phyloP scores from a whole-genome alignment of 2,113 vertebrate genomes.

The Cinclus mexicanus region DNA sequence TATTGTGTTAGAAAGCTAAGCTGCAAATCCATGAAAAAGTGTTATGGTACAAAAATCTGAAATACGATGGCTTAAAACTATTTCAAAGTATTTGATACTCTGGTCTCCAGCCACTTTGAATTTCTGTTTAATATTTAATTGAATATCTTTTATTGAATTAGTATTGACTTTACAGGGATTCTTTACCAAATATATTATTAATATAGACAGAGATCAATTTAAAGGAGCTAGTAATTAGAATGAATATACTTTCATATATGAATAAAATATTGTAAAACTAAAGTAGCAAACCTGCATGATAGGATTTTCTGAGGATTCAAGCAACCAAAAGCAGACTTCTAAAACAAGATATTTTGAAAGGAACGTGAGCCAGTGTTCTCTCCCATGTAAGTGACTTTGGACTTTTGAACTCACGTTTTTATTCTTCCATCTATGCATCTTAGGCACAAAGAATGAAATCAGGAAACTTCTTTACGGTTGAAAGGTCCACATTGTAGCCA shows the following conservation, averaged over 20 bases:
- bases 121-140: background rate
- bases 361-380: background rate
- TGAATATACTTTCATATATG: background rate
- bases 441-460: constrained; percentile 4
- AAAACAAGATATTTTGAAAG: background rate
- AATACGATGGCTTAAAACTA: background rate
- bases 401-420: background rate
- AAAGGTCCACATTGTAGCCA: background rate
- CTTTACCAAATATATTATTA: background rate
- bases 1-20: constrained; percentile 31
- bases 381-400: background rate
- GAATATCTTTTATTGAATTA: background rate
- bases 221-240: background rate
- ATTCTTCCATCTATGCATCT: background rate
- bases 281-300: background rate
- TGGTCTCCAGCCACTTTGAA: background rate
- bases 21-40: constrained; percentile 12
- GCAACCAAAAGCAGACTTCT: background rate
- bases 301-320: background rate
- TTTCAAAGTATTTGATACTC: constrained; percentile 1
- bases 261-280: background rate
- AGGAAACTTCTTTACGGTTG: background rate
- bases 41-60: constrained; percentile 36
- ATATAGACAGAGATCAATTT: background rate
- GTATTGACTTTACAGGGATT: background rate